phyloP scores from a whole-genome alignment of 2,888 invertebrate species.

The Diadromus collaris region DNA sequence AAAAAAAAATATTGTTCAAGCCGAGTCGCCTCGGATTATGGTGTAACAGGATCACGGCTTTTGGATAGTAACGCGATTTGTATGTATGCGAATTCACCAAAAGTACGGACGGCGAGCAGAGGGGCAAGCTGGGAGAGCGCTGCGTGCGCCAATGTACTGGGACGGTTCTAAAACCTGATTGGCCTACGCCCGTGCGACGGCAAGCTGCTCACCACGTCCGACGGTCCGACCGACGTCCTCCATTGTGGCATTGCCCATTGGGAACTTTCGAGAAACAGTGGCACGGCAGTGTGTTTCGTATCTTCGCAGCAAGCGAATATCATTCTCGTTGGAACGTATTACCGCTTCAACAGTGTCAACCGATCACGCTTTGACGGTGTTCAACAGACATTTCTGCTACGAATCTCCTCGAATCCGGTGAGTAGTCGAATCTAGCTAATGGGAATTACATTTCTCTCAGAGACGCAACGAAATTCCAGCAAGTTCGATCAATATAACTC shows the following conservation, averaged over 20 bases:
- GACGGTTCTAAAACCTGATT: conserved; percentile 20
- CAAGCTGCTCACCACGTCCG: conserved; percentile 55
- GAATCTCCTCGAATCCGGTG: conserved; percentile 40
- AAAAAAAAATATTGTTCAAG: background rate
- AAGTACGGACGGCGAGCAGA: background rate
- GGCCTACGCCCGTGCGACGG: conserved; percentile 42
- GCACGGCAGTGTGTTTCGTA: conserved; percentile 42
- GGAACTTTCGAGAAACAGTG: conserved; percentile 75
- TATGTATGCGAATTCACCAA: conserved; percentile 5
- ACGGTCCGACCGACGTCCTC: conserved; percentile 67
- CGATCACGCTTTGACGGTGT: conserved; percentile 16
- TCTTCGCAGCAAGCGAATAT: background rate
- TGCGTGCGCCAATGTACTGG: conserved; percentile 42
- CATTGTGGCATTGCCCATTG: conserved; percentile 67
- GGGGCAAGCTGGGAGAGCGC: conserved; percentile 40
- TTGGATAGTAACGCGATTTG: conserved; percentile 27
- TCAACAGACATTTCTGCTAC: background rate
- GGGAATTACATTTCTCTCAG: background rate
- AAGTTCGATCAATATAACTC: conserved; percentile 35
- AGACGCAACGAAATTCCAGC: conserved; percentile 22
- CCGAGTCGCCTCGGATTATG: background rate
- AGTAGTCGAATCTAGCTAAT: conserved; percentile 38
- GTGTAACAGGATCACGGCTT: conserved; percentile 14
- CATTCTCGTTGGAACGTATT: background rate
- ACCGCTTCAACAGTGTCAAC: conserved; percentile 21